Evolutionary conservation across 2,888 invertebrate species (phyloP).

Genomic region (Galerucella nymphaeae): DNA sequence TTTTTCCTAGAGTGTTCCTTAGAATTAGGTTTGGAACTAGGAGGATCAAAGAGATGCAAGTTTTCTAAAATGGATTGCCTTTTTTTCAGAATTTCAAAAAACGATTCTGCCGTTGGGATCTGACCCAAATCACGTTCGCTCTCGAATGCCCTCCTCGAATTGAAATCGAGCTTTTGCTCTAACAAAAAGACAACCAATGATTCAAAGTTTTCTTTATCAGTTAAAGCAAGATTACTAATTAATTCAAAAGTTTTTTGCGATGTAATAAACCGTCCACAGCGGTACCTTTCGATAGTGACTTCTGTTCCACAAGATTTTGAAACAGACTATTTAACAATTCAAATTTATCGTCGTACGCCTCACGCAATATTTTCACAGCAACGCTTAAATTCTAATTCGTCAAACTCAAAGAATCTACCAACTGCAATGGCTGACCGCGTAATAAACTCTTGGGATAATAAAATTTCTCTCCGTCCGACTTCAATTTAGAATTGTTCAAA

Average conservation of each 20-base stretch:
- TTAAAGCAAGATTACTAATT: neutral
- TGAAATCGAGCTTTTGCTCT: neutral
- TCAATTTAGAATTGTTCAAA: conserved; percentile 1
- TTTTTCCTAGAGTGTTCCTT: neutral
- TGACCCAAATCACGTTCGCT: neutral
- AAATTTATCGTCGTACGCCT: neutral
- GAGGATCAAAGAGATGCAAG: conserved; percentile 1
- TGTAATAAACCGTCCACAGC: neutral
- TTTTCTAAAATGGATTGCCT: conserved; percentile 1
- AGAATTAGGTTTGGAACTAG: neutral
- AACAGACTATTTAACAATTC: conserved; percentile 1
- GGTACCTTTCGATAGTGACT: conserved; percentile 8
- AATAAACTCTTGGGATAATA: conserved; percentile 1
- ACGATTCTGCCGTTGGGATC: neutral
- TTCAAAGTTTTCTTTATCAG: conserved; percentile 11
- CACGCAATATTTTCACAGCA: neutral
- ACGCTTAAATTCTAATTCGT: neutral
- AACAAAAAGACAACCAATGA: neutral
- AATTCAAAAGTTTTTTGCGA: neutral
- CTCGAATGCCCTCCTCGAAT: conserved; percentile 7
- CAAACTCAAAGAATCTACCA: conserved; percentile 7
- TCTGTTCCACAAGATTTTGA: neutral
- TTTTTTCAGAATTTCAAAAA: conserved; percentile 15
- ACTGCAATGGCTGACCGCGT: conserved; percentile 2
- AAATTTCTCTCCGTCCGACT: conserved; percentile 1